Conservation (phyloP, 2,797 vertebrate species). For the Neosilurus mollespiculum region DNA sequence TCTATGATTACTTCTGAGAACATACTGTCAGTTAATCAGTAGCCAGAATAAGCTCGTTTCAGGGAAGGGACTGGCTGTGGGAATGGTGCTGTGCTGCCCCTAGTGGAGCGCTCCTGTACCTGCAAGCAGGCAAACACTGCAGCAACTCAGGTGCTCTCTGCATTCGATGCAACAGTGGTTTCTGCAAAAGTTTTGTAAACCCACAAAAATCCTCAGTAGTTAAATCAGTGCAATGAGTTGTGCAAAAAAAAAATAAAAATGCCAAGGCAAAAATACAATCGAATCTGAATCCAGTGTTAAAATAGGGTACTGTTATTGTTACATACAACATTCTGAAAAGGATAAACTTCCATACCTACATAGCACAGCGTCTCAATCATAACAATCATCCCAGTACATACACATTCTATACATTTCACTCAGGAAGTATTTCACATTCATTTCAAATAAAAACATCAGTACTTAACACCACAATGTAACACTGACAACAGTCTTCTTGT, state of each 20-base stretch:
- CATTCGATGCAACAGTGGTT: neutral
- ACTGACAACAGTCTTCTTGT: neutral
- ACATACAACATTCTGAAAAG: constrained; percentile 12
- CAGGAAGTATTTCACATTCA: neutral
- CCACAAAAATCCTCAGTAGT: neutral
- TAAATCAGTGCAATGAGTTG: neutral
- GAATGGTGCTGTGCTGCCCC: constrained; percentile 30
- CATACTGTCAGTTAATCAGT: constrained; percentile 18
- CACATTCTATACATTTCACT: neutral
- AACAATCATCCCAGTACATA: neutral
- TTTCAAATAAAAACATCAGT: neutral
- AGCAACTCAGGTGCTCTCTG: constrained; percentile 29
- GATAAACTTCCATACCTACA: constrained; percentile 3
- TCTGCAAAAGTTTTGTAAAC: neutral
- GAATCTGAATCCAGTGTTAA: neutral
- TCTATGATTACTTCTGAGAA: neutral
- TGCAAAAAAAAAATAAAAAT: no score
- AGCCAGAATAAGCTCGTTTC: neutral
- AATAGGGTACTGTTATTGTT: neutral
- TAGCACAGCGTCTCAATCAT: neutral
- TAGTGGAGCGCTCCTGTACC: constrained; percentile 35
- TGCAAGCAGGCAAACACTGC: constrained; percentile 39
- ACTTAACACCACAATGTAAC: neutral
- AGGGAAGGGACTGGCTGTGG: neutral
- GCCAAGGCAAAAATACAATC: neutral